Percentiles rank a stretch among this genome's conserved stretches.
phyloP scores from a whole-genome alignment of 2,888 invertebrate genomes.

The Sceliomorpha sp. region DNA sequence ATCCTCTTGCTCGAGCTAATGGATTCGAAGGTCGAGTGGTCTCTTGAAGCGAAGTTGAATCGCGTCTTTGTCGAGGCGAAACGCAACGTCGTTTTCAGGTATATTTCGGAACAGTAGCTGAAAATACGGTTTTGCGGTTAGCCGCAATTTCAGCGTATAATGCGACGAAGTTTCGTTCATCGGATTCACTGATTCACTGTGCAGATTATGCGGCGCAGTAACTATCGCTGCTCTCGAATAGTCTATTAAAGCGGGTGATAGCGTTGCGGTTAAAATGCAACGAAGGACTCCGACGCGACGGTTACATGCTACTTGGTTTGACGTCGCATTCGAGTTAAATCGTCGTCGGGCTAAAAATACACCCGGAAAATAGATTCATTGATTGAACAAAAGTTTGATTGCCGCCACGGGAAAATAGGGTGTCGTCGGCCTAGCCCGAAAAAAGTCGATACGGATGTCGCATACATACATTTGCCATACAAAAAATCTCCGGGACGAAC shows the following conservation, averaged over 20 bases:
- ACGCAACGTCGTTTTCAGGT: constrained; percentile 31
- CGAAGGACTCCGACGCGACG: constrained; percentile 17
- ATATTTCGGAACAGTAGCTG: constrained; percentile 37
- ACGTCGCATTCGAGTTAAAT: constrained; percentile 1
- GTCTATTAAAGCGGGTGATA: constrained; percentile 46
- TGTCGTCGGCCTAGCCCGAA: too few species aligned
- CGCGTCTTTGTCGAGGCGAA: constrained; percentile 20
- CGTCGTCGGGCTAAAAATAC: too few species aligned
- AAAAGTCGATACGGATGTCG: too few species aligned
- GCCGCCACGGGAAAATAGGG: too few species aligned
- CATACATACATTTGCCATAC: too few species aligned
- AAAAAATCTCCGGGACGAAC: too few species aligned
- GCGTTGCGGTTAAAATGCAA: constrained; percentile 39
- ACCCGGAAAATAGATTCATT: too few species aligned
- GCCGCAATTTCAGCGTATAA: constrained; percentile 44
- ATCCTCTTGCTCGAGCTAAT: too few species aligned
- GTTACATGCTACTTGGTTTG: constrained; percentile 27
- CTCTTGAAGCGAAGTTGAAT: too few species aligned
- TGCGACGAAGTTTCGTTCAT: constrained; percentile 41
- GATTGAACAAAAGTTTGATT: too few species aligned
- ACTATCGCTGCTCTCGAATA: constrained; percentile 42
- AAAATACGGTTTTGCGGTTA: constrained; percentile 42
- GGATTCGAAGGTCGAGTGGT: too few species aligned
- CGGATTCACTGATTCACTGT: constrained; percentile 36
- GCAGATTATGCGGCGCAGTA: constrained; percentile 31